These are phyloP conservation scores for zebrafish (Danio rerio) DNA, from an alignment of 2,113 vertebrate genomes.

Conservation along the genomic window DNA sequence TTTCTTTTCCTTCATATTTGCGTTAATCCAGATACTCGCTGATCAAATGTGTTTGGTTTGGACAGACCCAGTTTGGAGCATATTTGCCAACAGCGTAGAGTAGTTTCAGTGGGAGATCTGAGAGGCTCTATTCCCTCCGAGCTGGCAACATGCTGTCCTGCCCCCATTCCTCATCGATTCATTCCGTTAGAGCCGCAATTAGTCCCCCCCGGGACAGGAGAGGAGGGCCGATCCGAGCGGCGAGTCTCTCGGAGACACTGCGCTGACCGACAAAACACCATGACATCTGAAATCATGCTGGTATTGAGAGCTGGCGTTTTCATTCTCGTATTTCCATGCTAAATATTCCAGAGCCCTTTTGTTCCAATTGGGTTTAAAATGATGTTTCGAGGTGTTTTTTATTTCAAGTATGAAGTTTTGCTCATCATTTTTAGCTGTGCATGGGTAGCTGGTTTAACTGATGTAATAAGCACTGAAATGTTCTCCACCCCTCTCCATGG, in stretches of 20 bases:
- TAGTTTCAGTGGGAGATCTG: slow-evolving; percentile 21
- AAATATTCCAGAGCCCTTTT: not conserved
- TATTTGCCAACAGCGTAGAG: slow-evolving; percentile 34
- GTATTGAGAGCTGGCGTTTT: not conserved
- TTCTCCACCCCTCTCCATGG: slow-evolving; percentile 29
- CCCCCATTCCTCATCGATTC: slow-evolving; percentile 62
- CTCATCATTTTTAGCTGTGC: slow-evolving; percentile 27
- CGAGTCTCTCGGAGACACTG: not conserved
- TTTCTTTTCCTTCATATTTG: not conserved
- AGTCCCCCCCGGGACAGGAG: slow-evolving; percentile 48
- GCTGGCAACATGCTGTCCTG: slow-evolving; percentile 46
- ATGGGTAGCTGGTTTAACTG: slow-evolving; percentile 3
- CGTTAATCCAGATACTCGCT: not conserved
- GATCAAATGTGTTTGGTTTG: not conserved
- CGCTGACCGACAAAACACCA: slow-evolving; percentile 18
- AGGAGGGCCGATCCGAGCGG: not conserved
- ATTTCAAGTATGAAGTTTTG: not conserved
- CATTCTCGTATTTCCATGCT: not conserved
- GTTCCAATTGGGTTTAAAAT: not conserved
- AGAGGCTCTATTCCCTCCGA: slow-evolving; percentile 27
- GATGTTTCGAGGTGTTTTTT: not conserved
- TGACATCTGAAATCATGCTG: slow-evolving; percentile 38
- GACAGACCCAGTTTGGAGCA: not conserved
- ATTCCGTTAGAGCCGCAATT: slow-evolving; percentile 55
- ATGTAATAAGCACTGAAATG: slow-evolving; percentile 53